These are phyloP conservation scores for Mycteria americana DNA, from an alignment of 2,797 vertebrate genomes.

Conservation along the genomic window DNA sequence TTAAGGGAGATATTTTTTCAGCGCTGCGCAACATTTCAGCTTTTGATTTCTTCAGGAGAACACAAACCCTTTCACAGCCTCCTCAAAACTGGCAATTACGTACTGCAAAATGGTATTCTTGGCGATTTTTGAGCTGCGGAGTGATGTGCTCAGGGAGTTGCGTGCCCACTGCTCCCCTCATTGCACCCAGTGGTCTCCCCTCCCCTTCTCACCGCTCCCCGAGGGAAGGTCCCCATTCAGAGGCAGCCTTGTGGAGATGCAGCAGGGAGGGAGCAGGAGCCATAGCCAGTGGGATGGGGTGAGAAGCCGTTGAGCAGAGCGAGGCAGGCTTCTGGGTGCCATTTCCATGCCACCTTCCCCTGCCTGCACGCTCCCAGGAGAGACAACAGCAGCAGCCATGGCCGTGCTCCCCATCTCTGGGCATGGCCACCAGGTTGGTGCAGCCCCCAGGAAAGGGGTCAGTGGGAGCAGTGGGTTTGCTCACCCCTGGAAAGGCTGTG, in stretches of 20 bases:
- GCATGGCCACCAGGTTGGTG: accelerated
- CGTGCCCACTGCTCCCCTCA: neutral
- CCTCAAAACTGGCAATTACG: neutral
- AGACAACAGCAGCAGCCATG: accelerated
- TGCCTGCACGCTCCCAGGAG: neutral
- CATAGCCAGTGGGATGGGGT: neutral
- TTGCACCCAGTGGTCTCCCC: neutral
- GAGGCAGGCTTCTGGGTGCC: neutral
- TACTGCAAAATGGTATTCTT: neutral
- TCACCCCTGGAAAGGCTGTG: neutral
- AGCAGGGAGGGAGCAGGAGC: neutral
- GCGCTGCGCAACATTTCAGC: neutral
- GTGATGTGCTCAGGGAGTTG: accelerated
- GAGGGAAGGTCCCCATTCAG: accelerated
- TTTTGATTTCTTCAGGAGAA: neutral
- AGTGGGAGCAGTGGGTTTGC: neutral
- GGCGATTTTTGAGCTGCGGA: neutral
- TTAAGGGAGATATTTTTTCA: neutral
- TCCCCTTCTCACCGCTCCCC: neutral
- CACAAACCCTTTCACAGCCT: neutral
- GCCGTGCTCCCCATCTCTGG: neutral
- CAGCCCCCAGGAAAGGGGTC: neutral
- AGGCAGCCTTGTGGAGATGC: neutral
- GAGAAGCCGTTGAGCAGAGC: neutral
- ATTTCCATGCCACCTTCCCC: neutral